Evolutionary conservation across 1,140 invertebrate genomes (phyloP).

Genomic region (Leptopilina boulardi): DNA sequence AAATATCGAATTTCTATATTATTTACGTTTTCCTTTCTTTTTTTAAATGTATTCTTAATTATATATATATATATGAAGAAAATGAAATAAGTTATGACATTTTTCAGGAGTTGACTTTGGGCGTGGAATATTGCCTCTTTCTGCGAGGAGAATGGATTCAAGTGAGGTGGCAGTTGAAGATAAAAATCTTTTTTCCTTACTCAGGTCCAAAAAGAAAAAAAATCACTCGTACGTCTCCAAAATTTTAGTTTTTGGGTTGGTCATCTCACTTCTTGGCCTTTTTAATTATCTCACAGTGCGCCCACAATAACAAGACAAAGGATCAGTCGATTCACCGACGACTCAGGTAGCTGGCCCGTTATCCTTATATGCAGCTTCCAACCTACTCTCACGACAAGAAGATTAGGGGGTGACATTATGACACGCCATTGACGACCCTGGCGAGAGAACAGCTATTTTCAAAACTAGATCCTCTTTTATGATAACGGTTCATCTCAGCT

Average conservation of each 20-base stretch:
- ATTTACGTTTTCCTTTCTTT: background rate
- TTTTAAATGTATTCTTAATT: background rate
- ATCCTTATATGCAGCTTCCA: slow-evolving; percentile 31
- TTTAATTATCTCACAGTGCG: slow-evolving; percentile 54
- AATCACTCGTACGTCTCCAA: slow-evolving; percentile 44
- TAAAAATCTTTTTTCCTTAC: slow-evolving; percentile 57
- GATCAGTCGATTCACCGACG: slow-evolving; percentile 20
- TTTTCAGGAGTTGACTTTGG: slow-evolving; percentile 19
- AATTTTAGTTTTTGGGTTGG: slow-evolving; percentile 47
- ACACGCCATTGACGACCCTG: slow-evolving; percentile 40
- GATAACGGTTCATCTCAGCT: background rate
- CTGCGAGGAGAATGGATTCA: slow-evolving; percentile 40
- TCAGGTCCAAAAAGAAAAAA: slow-evolving; percentile 5
- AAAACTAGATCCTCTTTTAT: background rate
- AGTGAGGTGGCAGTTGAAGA: slow-evolving; percentile 62
- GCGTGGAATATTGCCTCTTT: slow-evolving; percentile 15
- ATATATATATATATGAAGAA: background rate
- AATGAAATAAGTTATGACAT: background rate
- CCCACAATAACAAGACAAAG: slow-evolving; percentile 48
- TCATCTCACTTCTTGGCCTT: slow-evolving; percentile 41
- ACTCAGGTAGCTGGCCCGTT: slow-evolving; percentile 47
- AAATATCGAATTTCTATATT: background rate
- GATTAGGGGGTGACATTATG: slow-evolving; percentile 43
- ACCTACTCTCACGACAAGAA: background rate
- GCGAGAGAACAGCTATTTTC: slow-evolving; percentile 23